Conservation (phyloP, 2,797 vertebrate species). For the Perodicticus potto region DNA sequence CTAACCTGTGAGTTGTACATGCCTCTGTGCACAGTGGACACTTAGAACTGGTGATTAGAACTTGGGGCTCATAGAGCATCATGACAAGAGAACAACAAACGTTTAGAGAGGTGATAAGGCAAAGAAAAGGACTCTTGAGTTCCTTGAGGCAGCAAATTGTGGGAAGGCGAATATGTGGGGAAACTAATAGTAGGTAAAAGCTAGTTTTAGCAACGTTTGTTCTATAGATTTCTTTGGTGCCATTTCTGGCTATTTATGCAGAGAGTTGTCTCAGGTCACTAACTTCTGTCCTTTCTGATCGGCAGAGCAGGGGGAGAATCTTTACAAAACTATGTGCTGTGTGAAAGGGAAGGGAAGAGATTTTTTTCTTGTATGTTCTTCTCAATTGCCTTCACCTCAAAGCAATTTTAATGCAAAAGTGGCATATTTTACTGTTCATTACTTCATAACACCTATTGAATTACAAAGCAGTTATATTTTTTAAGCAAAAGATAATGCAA, state of each 20-base stretch:
- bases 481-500: neutral
- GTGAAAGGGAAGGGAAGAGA: neutral
- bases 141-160: neutral
- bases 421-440: neutral
- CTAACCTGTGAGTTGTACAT: neutral
- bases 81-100: neutral
- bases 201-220: neutral
- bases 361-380: neutral
- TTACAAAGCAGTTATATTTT: neutral
- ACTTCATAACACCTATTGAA: neutral
- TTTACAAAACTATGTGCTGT: too few relatives aligned
- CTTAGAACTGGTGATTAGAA: neutral
- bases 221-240: neutral
- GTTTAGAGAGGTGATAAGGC: neutral
- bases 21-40: too few relatives aligned
- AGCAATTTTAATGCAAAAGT: neutral
- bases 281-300: neutral
- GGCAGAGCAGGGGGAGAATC: neutral
- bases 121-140: neutral
- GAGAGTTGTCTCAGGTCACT: neutral
- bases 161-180: neutral
- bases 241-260: neutral
- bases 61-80: neutral
- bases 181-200: neutral
- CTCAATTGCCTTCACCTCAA: neutral